Conservation (phyloP, 2,797 vertebrate species). For the Alcedo quadribrachys region DNA sequence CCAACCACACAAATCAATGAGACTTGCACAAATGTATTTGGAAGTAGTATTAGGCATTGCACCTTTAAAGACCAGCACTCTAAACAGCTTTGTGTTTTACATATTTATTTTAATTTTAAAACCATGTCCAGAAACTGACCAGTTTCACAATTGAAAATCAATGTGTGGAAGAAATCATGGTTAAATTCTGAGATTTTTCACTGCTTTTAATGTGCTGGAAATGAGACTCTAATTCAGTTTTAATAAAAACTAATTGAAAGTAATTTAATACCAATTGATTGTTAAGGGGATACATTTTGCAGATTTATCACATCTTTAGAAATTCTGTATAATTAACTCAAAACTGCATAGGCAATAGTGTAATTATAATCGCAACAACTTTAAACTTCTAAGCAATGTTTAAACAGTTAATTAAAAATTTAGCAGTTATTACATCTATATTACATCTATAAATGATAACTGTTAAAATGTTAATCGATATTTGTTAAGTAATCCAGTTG, state of each 20-base stretch:
- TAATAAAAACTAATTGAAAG: slow-evolving; percentile 79
- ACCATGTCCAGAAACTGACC: slow-evolving; percentile 31
- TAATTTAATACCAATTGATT: slow-evolving; percentile 78
- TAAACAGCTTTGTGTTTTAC: not conserved
- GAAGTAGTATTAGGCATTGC: fast-evolving
- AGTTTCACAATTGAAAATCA: slow-evolving; percentile 50
- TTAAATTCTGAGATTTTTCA: not conserved
- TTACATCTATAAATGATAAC: slow-evolving; percentile 50
- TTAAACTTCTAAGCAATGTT: slow-evolving; percentile 73
- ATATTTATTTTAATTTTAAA: slow-evolving; percentile 18
- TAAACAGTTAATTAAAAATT: slow-evolving; percentile 79
- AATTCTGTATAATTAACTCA: slow-evolving; percentile 76
- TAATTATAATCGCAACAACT: slow-evolving; percentile 76
- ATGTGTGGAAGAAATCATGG: slow-evolving; percentile 22
- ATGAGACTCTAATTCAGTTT: slow-evolving; percentile 74
- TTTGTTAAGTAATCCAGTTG: slow-evolving; percentile 53
- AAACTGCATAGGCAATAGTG: slow-evolving; percentile 70
- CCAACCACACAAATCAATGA: not conserved
- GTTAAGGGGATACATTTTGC: slow-evolving; percentile 74
- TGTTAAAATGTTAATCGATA: slow-evolving; percentile 63
- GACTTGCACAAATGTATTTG: not conserved
- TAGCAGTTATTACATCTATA: slow-evolving; percentile 59
- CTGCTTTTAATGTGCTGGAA: slow-evolving; percentile 58
- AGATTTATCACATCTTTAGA: slow-evolving; percentile 75
- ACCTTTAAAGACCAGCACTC: not conserved